These are phyloP conservation scores for Simalia tracyae DNA, from an alignment of 2,797 vertebrate species.

Conservation along the genomic window DNA sequence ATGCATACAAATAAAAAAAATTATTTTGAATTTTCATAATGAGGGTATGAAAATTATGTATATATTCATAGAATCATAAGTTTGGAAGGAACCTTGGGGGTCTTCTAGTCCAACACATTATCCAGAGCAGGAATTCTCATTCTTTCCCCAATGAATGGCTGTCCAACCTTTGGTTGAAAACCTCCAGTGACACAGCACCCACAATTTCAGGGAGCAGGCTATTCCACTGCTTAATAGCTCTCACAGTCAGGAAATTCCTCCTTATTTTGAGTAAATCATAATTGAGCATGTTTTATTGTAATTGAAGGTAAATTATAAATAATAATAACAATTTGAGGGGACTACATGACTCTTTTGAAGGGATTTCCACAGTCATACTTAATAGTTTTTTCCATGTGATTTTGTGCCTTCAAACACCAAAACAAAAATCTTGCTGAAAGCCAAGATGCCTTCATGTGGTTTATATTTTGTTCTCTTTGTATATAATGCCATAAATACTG, in stretches of 20 bases:
- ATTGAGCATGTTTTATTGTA: rapidly evolving
- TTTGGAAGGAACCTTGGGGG: too few species aligned
- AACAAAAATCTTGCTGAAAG: background rate
- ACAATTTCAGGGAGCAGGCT: too few species aligned
- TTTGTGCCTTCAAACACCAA: conserved; percentile 34
- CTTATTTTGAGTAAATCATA: too few species aligned
- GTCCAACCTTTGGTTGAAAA: too few species aligned
- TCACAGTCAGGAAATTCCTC: too few species aligned
- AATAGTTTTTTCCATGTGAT: background rate
- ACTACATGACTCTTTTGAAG: background rate
- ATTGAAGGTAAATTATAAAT: background rate
- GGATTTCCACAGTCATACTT: background rate
- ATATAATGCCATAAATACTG: background rate
- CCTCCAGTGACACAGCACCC: too few species aligned
- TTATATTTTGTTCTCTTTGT: background rate
- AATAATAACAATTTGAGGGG: background rate
- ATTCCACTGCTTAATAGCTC: too few species aligned
- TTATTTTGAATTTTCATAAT: background rate
- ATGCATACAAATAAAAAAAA: background rate
- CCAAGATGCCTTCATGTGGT: conserved; percentile 23
- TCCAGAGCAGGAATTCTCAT: too few species aligned
- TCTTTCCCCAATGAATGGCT: too few species aligned
- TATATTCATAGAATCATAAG: background rate
- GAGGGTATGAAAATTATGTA: background rate
- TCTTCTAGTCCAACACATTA: too few species aligned